Percentiles rank a stretch among this genome's conserved stretches.
Conservation (phyloP, 2,888 invertebrate species). For the Ormyrus labotus region DNA sequence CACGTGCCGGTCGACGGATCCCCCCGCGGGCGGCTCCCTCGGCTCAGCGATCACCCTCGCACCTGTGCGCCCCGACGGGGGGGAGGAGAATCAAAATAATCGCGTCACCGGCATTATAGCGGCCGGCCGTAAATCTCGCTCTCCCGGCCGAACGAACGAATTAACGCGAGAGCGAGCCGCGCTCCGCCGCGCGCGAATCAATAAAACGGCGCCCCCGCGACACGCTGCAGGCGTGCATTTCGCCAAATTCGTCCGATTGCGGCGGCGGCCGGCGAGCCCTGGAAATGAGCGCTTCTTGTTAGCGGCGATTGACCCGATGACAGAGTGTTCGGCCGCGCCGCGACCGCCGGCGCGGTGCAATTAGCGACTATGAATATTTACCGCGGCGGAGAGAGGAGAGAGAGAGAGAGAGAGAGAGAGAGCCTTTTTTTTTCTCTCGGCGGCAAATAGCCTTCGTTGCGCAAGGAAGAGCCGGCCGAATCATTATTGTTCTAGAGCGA, state of each 20-base stretch:
- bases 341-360: constrained; percentile 61
- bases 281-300: constrained; percentile 61
- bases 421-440: too few species aligned
- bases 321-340: constrained; percentile 59
- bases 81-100: background rate
- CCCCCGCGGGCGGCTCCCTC: background rate
- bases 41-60: background rate
- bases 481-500: constrained; percentile 40
- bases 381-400: too few species aligned
- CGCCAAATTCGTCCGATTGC: constrained; percentile 32
- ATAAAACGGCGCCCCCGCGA: constrained; percentile 11
- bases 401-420: too few species aligned
- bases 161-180: background rate
- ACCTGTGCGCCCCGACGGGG: background rate
- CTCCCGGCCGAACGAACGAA: constrained; percentile 1
- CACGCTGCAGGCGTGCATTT: background rate
- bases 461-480: constrained; percentile 11
- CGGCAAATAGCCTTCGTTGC: constrained; percentile 63
- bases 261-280: constrained; percentile 52
- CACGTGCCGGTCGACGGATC: too few species aligned
- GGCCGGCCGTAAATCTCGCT: constrained; percentile 22
- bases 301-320: constrained; percentile 69
- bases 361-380: too few species aligned
- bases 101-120: constrained; percentile 3
- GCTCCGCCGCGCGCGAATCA: background rate